Percentiles rank a stretch among this genome's conserved stretches.
These are phyloP conservation scores for Macroramphosus scolopax DNA, from an alignment of 2,797 vertebrate species.

Conservation along the genomic window DNA sequence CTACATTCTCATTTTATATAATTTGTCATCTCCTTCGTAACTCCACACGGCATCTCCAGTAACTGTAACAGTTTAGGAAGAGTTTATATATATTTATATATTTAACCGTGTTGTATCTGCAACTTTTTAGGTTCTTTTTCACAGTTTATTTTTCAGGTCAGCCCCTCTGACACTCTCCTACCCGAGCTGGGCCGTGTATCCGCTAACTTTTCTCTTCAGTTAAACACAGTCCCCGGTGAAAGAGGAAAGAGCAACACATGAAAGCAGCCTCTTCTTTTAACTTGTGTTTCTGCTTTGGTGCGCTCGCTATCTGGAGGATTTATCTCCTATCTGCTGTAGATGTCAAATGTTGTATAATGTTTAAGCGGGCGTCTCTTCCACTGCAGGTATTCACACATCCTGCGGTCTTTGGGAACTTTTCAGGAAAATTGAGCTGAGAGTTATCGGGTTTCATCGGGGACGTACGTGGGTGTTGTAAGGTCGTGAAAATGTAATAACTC, in stretches of 20 bases:
- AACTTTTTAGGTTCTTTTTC: too few relatives aligned
- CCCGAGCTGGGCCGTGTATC: too few relatives aligned
- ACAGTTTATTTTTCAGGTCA: too few relatives aligned
- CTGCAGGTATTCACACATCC: conserved; percentile 6
- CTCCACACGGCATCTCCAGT: too few relatives aligned
- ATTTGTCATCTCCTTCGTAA: too few relatives aligned
- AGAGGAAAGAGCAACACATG: conserved; percentile 13
- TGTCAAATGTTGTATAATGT: conserved; percentile 4
- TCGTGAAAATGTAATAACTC: conserved; percentile 41
- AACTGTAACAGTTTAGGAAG: too few relatives aligned
- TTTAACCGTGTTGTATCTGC: too few relatives aligned
- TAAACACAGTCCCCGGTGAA: conserved; percentile 4
- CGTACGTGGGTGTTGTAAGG: conserved; percentile 16
- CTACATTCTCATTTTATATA: too few relatives aligned
- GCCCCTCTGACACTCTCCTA: too few relatives aligned
- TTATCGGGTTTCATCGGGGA: conserved; percentile 16
- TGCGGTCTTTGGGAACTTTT: conserved; percentile 8
- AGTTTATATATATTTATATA: too few relatives aligned
- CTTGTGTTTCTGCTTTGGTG: conserved; percentile 2
- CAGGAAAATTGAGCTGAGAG: conserved; percentile 9
- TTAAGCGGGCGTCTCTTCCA: not conserved
- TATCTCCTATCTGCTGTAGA: conserved; percentile 12
- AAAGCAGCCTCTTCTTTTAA: conserved; percentile 12
- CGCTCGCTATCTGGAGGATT: conserved; percentile 25
- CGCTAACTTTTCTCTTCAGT: not conserved